phyloP scores from a whole-genome alignment of 2,888 invertebrate species.

The Latheticus oryzae region DNA sequence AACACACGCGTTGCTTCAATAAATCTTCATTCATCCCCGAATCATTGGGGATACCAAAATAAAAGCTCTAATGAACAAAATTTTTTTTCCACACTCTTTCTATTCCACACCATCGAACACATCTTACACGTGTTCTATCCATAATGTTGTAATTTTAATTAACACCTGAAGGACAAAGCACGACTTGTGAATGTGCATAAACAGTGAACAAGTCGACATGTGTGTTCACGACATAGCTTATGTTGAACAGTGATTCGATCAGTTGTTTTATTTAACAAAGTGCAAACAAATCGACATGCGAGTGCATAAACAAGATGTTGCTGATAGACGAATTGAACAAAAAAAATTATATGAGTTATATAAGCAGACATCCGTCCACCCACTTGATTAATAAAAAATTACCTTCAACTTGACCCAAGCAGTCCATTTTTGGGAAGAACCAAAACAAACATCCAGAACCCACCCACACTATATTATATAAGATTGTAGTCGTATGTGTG shows the following conservation, averaged over 20 bases:
- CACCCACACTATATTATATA: conserved; percentile 37
- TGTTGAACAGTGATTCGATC: too few relatives aligned
- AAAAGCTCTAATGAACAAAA: too few relatives aligned
- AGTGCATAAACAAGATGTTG: too few relatives aligned
- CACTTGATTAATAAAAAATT: conserved; percentile 28
- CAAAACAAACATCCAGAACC: conserved; percentile 26
- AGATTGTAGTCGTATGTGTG: conserved; percentile 29
- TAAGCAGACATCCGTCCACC: conserved; percentile 26
- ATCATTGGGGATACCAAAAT: too few relatives aligned
- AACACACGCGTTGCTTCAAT: too few relatives aligned
- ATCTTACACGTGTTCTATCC: conserved; percentile 29
- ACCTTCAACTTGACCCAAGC: conserved; percentile 39
- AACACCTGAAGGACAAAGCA: conserved; percentile 30
- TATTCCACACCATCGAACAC: too few relatives aligned
- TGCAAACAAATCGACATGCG: neutral
- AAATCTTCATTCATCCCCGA: too few relatives aligned
- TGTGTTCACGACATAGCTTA: conserved; percentile 6
- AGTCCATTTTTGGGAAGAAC: conserved; percentile 38
- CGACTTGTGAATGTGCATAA: conserved; percentile 5
- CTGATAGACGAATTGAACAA: too few relatives aligned
- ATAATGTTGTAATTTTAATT: conserved; percentile 20
- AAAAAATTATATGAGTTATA: too few relatives aligned
- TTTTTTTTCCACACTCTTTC: conserved; percentile 11
- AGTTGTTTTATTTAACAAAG: too few relatives aligned
- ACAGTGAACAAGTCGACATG: neutral